Evolutionary conservation across 1,140 invertebrate genomes (phyloP).

Genomic region (Oscheius sp.): DNA sequence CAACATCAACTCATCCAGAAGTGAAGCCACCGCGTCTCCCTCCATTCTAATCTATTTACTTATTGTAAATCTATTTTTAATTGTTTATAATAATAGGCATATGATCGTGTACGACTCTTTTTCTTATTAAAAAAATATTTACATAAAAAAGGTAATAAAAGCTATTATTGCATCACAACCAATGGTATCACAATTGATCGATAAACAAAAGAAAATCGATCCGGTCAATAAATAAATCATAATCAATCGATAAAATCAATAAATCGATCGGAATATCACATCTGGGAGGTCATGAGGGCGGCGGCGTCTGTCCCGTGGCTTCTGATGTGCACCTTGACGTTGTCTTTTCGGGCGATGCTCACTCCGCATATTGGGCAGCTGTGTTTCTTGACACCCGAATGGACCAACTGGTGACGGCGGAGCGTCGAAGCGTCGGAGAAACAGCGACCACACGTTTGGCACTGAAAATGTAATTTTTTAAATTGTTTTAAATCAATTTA

Average conservation of each 20-base stretch:
- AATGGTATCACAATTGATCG: no score
- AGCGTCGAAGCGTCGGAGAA: slow-evolving; percentile 38
- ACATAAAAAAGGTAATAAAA: no score
- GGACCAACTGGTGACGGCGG: slow-evolving; percentile 34
- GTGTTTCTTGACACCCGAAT: slow-evolving; percentile 39
- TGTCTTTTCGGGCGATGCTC: slow-evolving; percentile 37
- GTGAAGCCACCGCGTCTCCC: not conserved
- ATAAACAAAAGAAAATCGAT: no score
- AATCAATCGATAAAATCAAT: no score
- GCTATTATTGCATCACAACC: no score
- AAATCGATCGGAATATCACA: no score
- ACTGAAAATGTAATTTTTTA: slow-evolving; percentile 19
- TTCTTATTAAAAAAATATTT: no score
- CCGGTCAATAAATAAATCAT: no score
- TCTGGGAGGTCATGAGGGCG: not conserved
- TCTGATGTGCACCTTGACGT: slow-evolving; percentile 36
- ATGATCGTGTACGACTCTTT: no score
- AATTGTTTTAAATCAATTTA: not conserved
- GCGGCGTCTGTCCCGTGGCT: slow-evolving; percentile 13
- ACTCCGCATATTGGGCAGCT: slow-evolving; percentile 38
- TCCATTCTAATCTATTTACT: not conserved
- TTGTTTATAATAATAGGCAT: no score
- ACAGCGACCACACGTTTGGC: slow-evolving; percentile 25
- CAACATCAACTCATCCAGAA: not conserved
- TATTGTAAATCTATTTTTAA: no score